phyloP scores from a whole-genome alignment of 64 coral and sea anemone genomes.

The Catalaphyllia jardinei region DNA sequence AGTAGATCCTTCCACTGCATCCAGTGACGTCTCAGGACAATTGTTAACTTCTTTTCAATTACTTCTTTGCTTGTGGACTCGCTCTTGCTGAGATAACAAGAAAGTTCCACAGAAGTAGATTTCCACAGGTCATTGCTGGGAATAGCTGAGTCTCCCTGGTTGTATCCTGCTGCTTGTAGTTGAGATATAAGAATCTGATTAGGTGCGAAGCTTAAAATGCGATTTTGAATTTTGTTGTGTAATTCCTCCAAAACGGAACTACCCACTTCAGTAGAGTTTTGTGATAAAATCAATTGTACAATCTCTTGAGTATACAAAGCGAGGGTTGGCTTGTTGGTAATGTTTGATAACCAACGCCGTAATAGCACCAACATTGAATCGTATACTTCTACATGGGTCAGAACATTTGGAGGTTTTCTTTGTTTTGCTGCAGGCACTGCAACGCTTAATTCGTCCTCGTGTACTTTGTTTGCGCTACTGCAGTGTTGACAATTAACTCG shows the following conservation, averaged over 20 bases:
- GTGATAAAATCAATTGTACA: not conserved
- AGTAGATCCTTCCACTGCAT: not conserved
- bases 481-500: not conserved
- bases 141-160: not conserved
- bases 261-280: no score
- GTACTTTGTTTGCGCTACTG: not conserved
- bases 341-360: not conserved
- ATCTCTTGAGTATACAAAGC: not conserved
- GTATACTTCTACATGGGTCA: not conserved
- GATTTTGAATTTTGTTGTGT: not conserved
- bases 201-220: not conserved
- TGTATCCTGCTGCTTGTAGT: slow-evolving; percentile 40
- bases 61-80: not conserved
- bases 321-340: not conserved
- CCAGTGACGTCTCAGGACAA: not conserved
- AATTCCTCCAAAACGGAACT: not conserved
- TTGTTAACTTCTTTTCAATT: not conserved
- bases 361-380: not conserved
- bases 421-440: not conserved
- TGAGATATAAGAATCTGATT: slow-evolving; percentile 45
- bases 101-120: not conserved
- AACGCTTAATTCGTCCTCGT: no score
- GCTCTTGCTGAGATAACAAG: not conserved
- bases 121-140: not conserved
- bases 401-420: not conserved